These are phyloP conservation scores for Lithobates sylvaticus DNA, from an alignment of 2,797 vertebrate genomes.

Conservation along the genomic window DNA sequence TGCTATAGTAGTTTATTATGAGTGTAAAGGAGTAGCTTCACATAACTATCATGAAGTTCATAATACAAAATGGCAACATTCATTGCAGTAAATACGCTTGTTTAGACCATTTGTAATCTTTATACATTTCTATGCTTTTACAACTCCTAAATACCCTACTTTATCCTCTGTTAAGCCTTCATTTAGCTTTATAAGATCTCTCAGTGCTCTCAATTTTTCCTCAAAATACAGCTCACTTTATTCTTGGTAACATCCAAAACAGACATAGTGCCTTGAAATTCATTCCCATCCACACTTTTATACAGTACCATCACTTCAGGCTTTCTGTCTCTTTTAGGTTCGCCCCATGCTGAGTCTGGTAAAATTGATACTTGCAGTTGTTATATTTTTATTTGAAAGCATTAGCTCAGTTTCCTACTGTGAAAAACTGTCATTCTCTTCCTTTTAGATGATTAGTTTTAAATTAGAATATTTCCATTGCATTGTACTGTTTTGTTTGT, in stretches of 20 bases:
- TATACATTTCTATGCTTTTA: too few species aligned
- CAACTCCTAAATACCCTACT: background rate
- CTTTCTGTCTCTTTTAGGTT: slow-evolving; percentile 25
- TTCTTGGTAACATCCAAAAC: background rate
- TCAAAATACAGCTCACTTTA: background rate
- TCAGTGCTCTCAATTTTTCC: background rate
- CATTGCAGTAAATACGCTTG: too few species aligned
- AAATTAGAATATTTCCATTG: slow-evolving; percentile 42
- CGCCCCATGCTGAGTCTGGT: slow-evolving; percentile 37
- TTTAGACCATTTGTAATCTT: too few species aligned
- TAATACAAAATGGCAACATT: too few species aligned
- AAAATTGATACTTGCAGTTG: slow-evolving; percentile 46
- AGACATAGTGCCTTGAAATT: background rate
- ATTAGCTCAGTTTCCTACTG: slow-evolving; percentile 49
- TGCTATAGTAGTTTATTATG: too few species aligned
- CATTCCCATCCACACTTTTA: slow-evolving; percentile 3
- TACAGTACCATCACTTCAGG: slow-evolving; percentile 31
- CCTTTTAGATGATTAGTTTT: slow-evolving; percentile 47
- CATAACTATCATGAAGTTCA: too few species aligned
- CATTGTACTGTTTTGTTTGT: background rate
- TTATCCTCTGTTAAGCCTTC: background rate
- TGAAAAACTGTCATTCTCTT: slow-evolving; percentile 40
- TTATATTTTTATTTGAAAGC: slow-evolving; percentile 56
- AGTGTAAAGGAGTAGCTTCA: too few species aligned
- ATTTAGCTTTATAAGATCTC: background rate